Evolutionary conservation across 2,888 invertebrate species (phyloP), one percentile per base, ranked within the genome.

Genomic region (Agonum fuliginosum): DNA sequence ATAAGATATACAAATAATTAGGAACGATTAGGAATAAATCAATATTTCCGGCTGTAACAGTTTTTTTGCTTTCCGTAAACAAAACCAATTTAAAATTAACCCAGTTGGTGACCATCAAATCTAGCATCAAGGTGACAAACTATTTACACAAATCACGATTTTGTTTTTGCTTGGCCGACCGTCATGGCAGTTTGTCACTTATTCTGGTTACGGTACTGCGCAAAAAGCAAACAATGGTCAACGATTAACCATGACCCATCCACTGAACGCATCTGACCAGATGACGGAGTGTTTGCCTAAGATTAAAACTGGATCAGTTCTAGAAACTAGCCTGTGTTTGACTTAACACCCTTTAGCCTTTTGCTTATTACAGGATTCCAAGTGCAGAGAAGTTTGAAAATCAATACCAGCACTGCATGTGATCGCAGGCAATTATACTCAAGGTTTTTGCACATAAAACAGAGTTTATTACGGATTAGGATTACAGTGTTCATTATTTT

Each of bases 151-250:
- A 62, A 62, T 62, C 27, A 62, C 17, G 58, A 62, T 62, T 58
- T 62, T 62, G 58, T 62, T 62, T 62, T 62, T 62, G 58, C 58
- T 62, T 62, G 30, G 30, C 30, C 17, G 30, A 62, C 14, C 58
- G 58, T 62, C 58, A 62, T 30, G 30, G 20, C 54, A 54, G 54
- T 62, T 54, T 30, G 58, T 30, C 30, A 30, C 30, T 62, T 67
- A 67, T 67, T 67, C 41, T 67, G 22, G 67, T 41, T 41, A 67
- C 67, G 67, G 67, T 37, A 41, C 37, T 67, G 67, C 67, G 41
- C 67, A 67, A 67, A 67, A 67, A 67, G 30, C 27, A 20, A 41
- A 67, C 67, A 67, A 67, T 67, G 67, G 27, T 10, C 19, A 34
- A 17, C n/a, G 37, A 37, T 62, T 62, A 62, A 14, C 62, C 62